phyloP scores from a whole-genome alignment of 2,888 invertebrate species.

The Hyposoter didymator region DNA sequence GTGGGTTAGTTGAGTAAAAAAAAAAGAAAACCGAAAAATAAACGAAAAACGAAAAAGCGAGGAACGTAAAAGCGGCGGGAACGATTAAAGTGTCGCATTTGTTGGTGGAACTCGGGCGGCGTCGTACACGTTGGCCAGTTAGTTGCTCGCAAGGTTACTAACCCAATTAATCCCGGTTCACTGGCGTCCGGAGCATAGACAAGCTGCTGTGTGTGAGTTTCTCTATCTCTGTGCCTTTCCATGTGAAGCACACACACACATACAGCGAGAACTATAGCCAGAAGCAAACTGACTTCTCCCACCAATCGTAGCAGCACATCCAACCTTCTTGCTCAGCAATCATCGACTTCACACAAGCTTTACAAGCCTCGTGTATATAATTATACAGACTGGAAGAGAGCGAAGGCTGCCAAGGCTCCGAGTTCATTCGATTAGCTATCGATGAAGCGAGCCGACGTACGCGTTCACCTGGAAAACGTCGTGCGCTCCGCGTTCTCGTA shows the following conservation, averaged over 20 bases:
- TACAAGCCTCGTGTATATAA: slow-evolving; percentile 20
- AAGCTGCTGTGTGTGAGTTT: slow-evolving; percentile 20
- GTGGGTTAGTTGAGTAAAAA: background rate
- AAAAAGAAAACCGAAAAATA: slow-evolving; percentile 32
- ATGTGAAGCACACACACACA: background rate
- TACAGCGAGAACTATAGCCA: slow-evolving; percentile 1
- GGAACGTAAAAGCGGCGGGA: slow-evolving; percentile 14
- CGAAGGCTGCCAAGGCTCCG: slow-evolving; percentile 20
- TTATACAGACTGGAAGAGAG: slow-evolving; percentile 11
- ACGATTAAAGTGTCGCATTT: slow-evolving; percentile 35
- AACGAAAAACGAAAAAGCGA: slow-evolving; percentile 16
- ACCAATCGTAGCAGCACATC: background rate
- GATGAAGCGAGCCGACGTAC: slow-evolving; percentile 42
- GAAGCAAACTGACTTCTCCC: slow-evolving; percentile 18
- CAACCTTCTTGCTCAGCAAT: slow-evolving; percentile 13
- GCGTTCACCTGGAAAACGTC: slow-evolving; percentile 5
- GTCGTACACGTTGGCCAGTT: slow-evolving; percentile 27
- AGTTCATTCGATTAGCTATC: slow-evolving; percentile 48
- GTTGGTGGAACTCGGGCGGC: slow-evolving; percentile 18
- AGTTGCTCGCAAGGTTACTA: slow-evolving; percentile 67
- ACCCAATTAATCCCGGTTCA: slow-evolving; percentile 70
- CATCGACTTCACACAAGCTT: slow-evolving; percentile 26
- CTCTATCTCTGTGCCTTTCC: slow-evolving; percentile 14
- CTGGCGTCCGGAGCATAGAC: slow-evolving; percentile 39
- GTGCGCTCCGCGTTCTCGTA: slow-evolving; percentile 1